These are phyloP conservation scores for Mirza zaza DNA, from an alignment of 2,113 vertebrate species.

Conservation along the genomic window DNA sequence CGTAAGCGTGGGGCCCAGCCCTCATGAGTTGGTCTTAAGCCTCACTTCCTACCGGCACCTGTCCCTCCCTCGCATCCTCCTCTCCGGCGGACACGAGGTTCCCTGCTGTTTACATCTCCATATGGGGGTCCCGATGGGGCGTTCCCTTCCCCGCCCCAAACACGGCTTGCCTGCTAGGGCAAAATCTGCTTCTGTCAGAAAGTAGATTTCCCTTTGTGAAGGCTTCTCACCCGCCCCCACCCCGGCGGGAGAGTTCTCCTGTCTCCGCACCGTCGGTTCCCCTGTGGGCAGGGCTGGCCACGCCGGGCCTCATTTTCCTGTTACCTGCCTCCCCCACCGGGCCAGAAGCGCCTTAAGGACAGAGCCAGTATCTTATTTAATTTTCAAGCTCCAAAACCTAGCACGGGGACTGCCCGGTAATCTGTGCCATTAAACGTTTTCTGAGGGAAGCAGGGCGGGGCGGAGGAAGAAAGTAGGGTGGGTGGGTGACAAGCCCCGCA, in stretches of 20 bases:
- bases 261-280: not conserved
- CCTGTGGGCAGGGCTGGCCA: not conserved
- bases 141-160: not conserved
- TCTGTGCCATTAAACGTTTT: not conserved
- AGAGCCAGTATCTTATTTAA: not conserved
- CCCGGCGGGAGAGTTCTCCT: not conserved
- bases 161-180: too few species aligned
- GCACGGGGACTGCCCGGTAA: too few species aligned
- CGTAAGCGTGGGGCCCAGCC: not conserved
- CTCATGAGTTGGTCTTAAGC: not conserved
- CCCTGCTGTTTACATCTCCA: not conserved
- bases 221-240: not conserved
- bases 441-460: not conserved
- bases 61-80: not conserved
- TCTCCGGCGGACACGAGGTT: not conserved
- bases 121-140: not conserved
- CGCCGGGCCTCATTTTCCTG: not conserved
- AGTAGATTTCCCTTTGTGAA: not conserved
- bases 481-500: not conserved
- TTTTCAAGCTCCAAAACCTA: not conserved
- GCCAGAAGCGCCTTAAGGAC: not conserved
- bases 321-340: not conserved
- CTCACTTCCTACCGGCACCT: not conserved
- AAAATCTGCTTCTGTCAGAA: not conserved
- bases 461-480: not conserved